Evolutionary conservation across 2,888 invertebrate genomes (phyloP).

Genomic region (Hemaris fuciformis): DNA sequence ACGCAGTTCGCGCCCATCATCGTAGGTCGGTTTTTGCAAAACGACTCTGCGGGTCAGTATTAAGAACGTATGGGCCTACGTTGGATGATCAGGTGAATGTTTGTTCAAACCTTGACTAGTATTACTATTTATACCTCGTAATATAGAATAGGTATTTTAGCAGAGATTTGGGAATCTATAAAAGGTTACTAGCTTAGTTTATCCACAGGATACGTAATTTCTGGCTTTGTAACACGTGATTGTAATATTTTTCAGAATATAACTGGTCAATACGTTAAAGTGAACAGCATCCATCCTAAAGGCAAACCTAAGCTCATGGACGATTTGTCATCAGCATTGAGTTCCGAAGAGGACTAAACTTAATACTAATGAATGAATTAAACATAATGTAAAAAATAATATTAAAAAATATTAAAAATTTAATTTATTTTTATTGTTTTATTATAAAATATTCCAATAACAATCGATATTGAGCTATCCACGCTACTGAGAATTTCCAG

Average conservation of each 20-base stretch:
- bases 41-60: slow-evolving; percentile 31
- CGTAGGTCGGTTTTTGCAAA: slow-evolving; percentile 35
- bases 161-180: no score
- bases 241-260: slow-evolving; percentile 52
- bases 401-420: not conserved
- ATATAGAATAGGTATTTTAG: no score
- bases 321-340: not conserved
- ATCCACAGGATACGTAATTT: no score
- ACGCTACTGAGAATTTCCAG: not conserved
- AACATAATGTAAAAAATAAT: not conserved
- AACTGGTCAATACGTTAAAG: slow-evolving; percentile 62
- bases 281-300: slow-evolving; percentile 47
- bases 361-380: not conserved
- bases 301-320: slow-evolving; percentile 19
- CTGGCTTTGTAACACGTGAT: no score
- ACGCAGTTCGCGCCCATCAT: slow-evolving; percentile 58
- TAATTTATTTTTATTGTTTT: not conserved
- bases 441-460: not conserved
- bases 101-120: not conserved
- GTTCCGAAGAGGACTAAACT: not conserved
- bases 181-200: no score
- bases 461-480: not conserved
- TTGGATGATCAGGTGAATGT: slow-evolving; percentile 54
- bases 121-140: no score
- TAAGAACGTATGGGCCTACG: slow-evolving; percentile 51